phyloP scores from a whole-genome alignment of 2,797 vertebrate genomes.

The Rallus crepitans region DNA sequence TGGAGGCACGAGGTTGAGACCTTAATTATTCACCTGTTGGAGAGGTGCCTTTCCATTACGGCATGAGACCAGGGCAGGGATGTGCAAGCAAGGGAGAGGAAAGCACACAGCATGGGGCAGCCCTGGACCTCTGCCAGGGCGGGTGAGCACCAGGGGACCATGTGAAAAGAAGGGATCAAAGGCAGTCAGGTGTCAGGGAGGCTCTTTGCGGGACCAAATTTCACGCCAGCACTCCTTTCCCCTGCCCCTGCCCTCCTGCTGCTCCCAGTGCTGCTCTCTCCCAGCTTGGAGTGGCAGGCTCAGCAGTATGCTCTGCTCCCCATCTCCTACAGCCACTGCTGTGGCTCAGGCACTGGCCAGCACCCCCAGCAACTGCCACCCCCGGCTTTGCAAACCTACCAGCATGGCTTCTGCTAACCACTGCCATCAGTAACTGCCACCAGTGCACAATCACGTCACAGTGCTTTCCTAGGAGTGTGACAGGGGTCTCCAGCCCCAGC shows the following conservation, averaged over 20 bases:
- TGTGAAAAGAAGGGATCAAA: not conserved
- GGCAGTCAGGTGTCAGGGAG: not conserved
- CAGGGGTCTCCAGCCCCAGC: not conserved
- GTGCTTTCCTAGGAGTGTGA: rapidly evolving
- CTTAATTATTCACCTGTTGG: constrained; percentile 73
- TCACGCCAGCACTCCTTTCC: not conserved
- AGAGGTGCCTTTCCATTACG: constrained; percentile 45
- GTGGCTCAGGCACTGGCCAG: not conserved
- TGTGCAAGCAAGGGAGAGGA: not conserved
- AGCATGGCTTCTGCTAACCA: not conserved
- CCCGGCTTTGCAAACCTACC: not conserved
- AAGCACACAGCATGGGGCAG: rapidly evolving
- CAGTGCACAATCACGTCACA: not conserved
- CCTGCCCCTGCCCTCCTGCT: rapidly evolving
- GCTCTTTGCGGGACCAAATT: not conserved
- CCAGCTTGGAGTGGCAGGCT: not conserved
- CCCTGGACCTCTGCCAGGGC: not conserved
- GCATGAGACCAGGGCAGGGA: not conserved
- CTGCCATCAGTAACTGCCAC: not conserved
- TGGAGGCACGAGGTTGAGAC: constrained; percentile 16
- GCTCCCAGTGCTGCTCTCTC: not conserved
- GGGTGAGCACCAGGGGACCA: not conserved
- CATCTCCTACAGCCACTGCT: not conserved
- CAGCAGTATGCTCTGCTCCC: not conserved
- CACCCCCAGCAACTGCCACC: not conserved